Evolutionary conservation across 2,888 invertebrate genomes (phyloP).

Genomic region (Nemoura dubitans): DNA sequence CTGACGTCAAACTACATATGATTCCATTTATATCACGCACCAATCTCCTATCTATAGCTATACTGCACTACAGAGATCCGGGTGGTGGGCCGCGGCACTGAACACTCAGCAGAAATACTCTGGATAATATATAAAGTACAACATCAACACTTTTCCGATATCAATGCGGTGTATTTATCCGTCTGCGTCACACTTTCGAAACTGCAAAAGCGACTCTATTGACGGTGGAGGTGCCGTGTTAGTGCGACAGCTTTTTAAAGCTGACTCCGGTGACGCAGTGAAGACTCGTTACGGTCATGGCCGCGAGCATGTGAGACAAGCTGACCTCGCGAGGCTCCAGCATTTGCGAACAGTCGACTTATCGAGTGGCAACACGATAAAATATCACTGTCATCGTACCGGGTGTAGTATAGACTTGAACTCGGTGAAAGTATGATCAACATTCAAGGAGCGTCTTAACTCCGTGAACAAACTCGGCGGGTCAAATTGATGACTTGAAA

Average conservation of each 20-base stretch:
- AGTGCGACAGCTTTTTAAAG: not conserved
- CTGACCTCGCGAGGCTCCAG: no score
- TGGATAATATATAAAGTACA: not conserved
- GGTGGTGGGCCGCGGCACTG: not conserved
- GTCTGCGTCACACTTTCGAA: not conserved
- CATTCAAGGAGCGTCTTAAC: not conserved
- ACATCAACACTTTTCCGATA: not conserved
- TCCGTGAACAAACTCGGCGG: not conserved
- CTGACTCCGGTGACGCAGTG: not conserved
- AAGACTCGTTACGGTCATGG: no score
- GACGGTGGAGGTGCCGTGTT: not conserved
- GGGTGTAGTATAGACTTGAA: not conserved
- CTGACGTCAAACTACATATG: constrained; percentile 30
- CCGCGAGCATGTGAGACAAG: no score
- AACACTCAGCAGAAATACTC: not conserved
- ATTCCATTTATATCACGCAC: constrained; percentile 33
- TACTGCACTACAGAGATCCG: not conserved
- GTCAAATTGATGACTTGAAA: constrained; percentile 28
- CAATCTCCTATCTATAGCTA: constrained; percentile 8
- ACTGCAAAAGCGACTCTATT: not conserved
- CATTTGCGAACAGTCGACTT: not conserved
- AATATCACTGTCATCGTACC: not conserved
- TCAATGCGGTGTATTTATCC: not conserved
- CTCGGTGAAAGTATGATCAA: not conserved
- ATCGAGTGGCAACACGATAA: not conserved